A percentile compares a stretch with the other conserved stretches of the same genome.
Conservation (phyloP, 1,140 invertebrate genomes). For the Nomia melanderi region DNA sequence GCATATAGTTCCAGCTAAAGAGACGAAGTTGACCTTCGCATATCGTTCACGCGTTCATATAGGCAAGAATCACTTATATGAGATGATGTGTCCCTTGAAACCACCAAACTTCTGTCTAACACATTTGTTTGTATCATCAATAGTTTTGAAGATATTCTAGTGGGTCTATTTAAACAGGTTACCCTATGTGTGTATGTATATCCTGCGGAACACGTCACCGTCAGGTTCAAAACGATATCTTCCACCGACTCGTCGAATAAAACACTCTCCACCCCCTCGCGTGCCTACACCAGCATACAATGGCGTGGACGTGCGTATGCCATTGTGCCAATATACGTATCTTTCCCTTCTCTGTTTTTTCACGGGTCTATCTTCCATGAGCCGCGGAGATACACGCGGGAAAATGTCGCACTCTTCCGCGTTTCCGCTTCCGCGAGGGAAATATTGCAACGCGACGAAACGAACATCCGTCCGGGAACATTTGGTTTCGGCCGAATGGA, state of each 20-base stretch:
- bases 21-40: too few relatives aligned
- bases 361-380: background rate
- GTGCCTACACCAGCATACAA: background rate
- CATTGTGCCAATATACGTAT: background rate
- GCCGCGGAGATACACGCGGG: background rate
- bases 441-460: slow-evolving; percentile 5
- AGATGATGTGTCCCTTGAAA: too few relatives aligned
- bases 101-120: too few relatives aligned
- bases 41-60: too few relatives aligned
- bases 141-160: too few relatives aligned
- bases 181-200: background rate
- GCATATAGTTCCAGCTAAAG: too few relatives aligned
- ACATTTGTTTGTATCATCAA: too few relatives aligned
- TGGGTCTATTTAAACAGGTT: too few relatives aligned
- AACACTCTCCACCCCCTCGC: background rate
- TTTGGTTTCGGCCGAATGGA: slow-evolving; percentile 1
- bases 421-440: slow-evolving; percentile 18
- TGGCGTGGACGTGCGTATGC: background rate
- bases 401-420: background rate
- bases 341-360: background rate
- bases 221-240: slow-evolving; percentile 20
- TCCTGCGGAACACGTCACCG: background rate
- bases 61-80: too few relatives aligned
- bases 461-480: background rate
- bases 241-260: slow-evolving; percentile 15